Base-by-base conservation (phyloP, 2,797 vertebrate genomes). In the Meda fulgida region DNA sequence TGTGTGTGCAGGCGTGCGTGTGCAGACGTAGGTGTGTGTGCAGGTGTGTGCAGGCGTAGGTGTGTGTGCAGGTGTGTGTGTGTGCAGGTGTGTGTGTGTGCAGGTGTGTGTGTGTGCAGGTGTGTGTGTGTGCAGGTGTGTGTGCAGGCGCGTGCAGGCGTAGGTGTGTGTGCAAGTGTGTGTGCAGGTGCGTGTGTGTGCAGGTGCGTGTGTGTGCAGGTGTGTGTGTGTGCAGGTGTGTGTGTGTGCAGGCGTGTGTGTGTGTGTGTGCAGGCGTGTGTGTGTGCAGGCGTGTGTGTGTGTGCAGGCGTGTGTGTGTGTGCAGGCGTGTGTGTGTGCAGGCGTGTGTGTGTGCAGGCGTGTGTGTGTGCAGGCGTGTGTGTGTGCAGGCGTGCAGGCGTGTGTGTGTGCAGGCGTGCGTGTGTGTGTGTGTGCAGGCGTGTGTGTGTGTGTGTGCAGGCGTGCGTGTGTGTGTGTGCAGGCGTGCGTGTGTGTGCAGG, bases 1-100 rank as follows among this genome's bases (percentile, higher is more conserved):
- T 6, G 5, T 5, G 0, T 36, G 36, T 36, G 5, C 98, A 90
- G 98, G 98, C 48, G 98, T 99, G 4, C 14, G 6, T 46, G 26
- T 31, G 21, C 11, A 16, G 3, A 2, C 5, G 3, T n/a, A 38
- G 51, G 13, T 21, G 53, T 66, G 13, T 21, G n/a, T n/a, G n/a
- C n/a, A n/a, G n/a, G n/a, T n/a, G 10, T 66, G 9, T 11, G 40
- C 40, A 13, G 11, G 11, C 13, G 43, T 11, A 11, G 3, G 43
- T 14, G n/a, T n/a, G n/a, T n/a, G n/a, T n/a, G n/a, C n/a, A n/a
- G n/a, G 13, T 16, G 46, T 14, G 60, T 29, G 60, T 63, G 60
- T 9, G 26, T 19, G 66, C 2, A 5, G 26, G 3, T 31, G 23
- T 19, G 8, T 65, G 16, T 1, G 16, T 14, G 31, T 31, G n/a